These are phyloP conservation scores for Linurgus olivaceus DNA, from an alignment of 2,797 vertebrate genomes.

Conservation along the genomic window DNA sequence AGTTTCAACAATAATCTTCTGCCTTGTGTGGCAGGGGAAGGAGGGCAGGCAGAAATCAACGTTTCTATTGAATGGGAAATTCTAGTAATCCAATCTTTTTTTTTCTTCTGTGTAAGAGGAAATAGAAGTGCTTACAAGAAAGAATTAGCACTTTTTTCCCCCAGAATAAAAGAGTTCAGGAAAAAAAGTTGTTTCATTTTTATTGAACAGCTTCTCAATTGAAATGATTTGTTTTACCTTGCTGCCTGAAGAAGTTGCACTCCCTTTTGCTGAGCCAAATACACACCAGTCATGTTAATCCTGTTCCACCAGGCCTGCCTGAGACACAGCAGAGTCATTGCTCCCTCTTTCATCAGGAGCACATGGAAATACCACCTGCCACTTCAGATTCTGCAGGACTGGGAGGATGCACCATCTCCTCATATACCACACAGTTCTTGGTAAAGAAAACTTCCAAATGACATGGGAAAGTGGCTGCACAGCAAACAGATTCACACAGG, in stretches of 20 bases:
- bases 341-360: neutral
- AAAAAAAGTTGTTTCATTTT: neutral
- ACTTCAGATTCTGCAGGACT: neutral
- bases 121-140: constrained; percentile 30
- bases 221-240: neutral
- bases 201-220: constrained; percentile 15
- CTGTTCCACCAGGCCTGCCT: neutral
- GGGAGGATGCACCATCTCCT: neutral
- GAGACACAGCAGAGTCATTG: neutral
- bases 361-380: neutral
- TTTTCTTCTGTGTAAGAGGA: neutral
- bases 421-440: neutral
- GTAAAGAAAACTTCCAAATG: neutral
- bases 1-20: constrained; percentile 41
- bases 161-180: neutral
- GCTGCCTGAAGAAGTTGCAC: neutral
- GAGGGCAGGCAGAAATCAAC: constrained; percentile 36
- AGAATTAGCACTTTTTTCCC: neutral
- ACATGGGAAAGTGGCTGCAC: neutral
- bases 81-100: constrained; percentile 10
- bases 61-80: constrained; percentile 30
- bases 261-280: neutral
- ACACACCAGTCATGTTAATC: neutral
- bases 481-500: neutral
- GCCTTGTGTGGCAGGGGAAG: neutral